Evolutionary conservation across 2,888 invertebrate genomes (phyloP).

Genomic region (Clostera curtula): DNA sequence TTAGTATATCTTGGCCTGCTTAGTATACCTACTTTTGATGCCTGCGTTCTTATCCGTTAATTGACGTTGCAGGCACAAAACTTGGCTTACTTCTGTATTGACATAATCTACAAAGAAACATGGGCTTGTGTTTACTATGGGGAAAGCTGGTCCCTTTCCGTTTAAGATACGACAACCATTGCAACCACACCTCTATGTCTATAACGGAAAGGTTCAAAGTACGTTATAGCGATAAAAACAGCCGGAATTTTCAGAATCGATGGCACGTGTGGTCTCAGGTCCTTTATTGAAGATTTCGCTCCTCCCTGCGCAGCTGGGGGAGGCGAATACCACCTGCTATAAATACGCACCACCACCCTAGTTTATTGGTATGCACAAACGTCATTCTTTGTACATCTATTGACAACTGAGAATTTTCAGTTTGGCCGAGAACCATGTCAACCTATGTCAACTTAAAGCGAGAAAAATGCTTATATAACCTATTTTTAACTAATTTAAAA

Average conservation of each 20-base stretch:
- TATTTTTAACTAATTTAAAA: no score
- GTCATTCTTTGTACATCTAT: conserved; percentile 12
- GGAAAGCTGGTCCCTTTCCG: conserved; percentile 56
- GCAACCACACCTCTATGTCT: conserved; percentile 26
- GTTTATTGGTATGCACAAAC: conserved; percentile 49
- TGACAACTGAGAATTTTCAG: conserved; percentile 6
- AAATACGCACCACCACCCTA: conserved; percentile 45
- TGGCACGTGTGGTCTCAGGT: conserved; percentile 65
- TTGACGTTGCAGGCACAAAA: background rate
- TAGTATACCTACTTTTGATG: no score
- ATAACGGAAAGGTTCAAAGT: conserved; percentile 13
- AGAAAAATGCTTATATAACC: no score
- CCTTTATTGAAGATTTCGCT: conserved; percentile 62
- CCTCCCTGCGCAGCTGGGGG: conserved; percentile 47
- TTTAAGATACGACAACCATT: conserved; percentile 32
- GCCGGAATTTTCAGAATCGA: conserved; percentile 57
- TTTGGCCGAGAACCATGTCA: no score
- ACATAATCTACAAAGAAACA: conserved; percentile 47
- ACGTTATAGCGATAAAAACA: conserved; percentile 11
- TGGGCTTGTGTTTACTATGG: conserved; percentile 61
- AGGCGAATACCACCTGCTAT: conserved; percentile 61
- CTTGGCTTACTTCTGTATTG: conserved; percentile 1
- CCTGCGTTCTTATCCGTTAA: no score
- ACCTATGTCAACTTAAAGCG: no score
- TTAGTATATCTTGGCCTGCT: no score